phyloP scores from a whole-genome alignment of 1,140 invertebrate genomes.

The Apis dorsata region DNA sequence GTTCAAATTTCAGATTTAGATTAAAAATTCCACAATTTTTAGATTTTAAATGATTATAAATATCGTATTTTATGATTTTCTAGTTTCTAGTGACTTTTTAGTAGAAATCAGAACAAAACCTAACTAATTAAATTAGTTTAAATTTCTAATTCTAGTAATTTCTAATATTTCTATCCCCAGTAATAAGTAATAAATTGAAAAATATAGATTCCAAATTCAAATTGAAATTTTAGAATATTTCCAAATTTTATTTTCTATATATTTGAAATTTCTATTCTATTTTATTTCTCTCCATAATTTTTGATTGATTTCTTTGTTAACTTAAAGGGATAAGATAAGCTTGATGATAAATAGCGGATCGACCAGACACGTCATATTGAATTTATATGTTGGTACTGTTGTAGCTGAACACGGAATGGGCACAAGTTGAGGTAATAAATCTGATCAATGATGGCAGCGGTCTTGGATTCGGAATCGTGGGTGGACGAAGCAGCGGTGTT shows the following conservation, averaged over 20 bases:
- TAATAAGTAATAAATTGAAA: not conserved
- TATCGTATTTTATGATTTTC: too few species aligned
- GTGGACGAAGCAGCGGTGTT: conserved; percentile 96
- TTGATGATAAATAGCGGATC: not conserved
- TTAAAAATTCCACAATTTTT: too few species aligned
- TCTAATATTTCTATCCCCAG: too few species aligned
- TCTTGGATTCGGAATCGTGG: conserved; percentile 98
- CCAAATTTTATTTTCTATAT: not conserved
- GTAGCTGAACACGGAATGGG: conserved; percentile 94
- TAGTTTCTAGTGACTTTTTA: too few species aligned
- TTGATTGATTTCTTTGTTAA: not conserved
- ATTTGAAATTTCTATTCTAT: not conserved
- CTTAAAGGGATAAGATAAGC: not conserved
- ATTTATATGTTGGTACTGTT: conserved; percentile 40
- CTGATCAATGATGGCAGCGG: conserved; percentile 97
- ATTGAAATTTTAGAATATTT: not conserved
- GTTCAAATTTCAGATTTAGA: too few species aligned
- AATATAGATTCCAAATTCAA: not conserved
- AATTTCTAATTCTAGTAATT: too few species aligned
- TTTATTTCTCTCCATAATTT: not conserved
- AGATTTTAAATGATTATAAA: too few species aligned
- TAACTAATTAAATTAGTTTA: too few species aligned
- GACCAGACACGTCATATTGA: not conserved
- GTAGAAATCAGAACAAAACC: too few species aligned
- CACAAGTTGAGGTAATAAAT: conserved; percentile 97